A percentile compares a stretch with the other conserved stretches of the same genome.
These are phyloP conservation scores for Parnassius smintheus DNA, from an alignment of 2,888 invertebrate genomes.

Conservation along the genomic window DNA sequence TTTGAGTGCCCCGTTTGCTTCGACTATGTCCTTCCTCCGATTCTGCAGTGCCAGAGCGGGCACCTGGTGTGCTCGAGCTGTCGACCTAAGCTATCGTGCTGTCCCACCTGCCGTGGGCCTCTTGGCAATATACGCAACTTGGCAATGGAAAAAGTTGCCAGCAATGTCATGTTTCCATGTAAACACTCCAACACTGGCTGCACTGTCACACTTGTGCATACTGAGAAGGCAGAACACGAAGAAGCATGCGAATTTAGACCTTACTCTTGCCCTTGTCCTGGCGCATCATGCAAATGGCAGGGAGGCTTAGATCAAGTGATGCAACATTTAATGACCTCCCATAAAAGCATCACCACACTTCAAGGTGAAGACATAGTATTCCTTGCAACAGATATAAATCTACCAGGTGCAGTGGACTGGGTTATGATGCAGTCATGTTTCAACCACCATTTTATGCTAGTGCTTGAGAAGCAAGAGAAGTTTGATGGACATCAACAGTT, in stretches of 20 bases:
- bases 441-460: conserved; percentile 99
- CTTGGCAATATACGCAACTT: conserved; percentile 98
- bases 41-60: conserved; percentile 98
- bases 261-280: conserved; percentile 99
- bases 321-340: conserved; percentile 98
- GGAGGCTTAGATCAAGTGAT: conserved; percentile 98
- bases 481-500: conserved; percentile 98
- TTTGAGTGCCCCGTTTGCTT: conserved; percentile 99
- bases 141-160: conserved; percentile 99
- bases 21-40: conserved; percentile 99
- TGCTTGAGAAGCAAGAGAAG: conserved; percentile 98
- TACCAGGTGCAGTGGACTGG: conserved; percentile 99
- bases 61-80: conserved; percentile 99
- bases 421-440: conserved; percentile 99
- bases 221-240: conserved; percentile 99
- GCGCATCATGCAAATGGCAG: conserved; percentile 99
- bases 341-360: conserved; percentile 98
- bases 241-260: conserved; percentile 99
- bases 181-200: conserved; percentile 98
- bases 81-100: conserved; percentile 97
- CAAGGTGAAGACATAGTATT: conserved; percentile 99
- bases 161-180: conserved; percentile 99
- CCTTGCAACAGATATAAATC: conserved; percentile 98
- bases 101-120: conserved; percentile 98
- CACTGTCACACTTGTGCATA: conserved; percentile 93